phyloP scores from a whole-genome alignment of 2,113 vertebrate species.

The Hiodon tergisus region DNA sequence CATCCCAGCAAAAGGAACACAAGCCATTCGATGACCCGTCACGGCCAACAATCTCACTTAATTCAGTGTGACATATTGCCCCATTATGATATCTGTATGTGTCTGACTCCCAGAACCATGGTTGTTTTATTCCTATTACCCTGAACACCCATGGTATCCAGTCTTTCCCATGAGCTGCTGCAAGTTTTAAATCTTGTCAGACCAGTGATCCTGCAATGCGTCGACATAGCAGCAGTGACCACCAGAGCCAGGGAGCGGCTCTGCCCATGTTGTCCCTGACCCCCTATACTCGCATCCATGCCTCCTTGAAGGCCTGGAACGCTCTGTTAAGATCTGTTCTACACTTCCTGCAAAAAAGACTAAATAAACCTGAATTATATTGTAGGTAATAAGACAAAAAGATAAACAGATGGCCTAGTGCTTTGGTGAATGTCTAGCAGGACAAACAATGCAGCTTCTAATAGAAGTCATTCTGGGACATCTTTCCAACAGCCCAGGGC shows the following conservation, averaged over 20 bases:
- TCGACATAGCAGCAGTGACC: too few species aligned
- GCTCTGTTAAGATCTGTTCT: slow-evolving; percentile 47
- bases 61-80: too few species aligned
- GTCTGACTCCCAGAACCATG: too few species aligned
- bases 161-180: too few species aligned
- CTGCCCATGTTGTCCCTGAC: slow-evolving; percentile 1
- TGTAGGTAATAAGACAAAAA: slow-evolving; percentile 35
- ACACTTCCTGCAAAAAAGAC: slow-evolving; percentile 48
- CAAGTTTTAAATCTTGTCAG: neutral
- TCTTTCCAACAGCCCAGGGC: too few species aligned
- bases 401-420: slow-evolving; percentile 29
- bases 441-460: slow-evolving; percentile 4
- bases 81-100: too few species aligned
- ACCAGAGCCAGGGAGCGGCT: too few species aligned
- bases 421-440: neutral
- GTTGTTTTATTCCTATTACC: too few species aligned
- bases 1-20: too few species aligned
- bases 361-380: slow-evolving; percentile 56
- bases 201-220: neutral
- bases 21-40: too few species aligned
- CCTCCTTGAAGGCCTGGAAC: slow-evolving; percentile 50
- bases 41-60: too few species aligned
- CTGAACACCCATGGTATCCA: too few species aligned
- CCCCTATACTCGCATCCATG: slow-evolving; percentile 24
- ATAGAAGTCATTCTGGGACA: neutral